A percentile compares a stretch with the other conserved stretches of the same genome.
Conservation (phyloP, 2,113 vertebrate genomes). For the Myrmecophaga tridactyla region DNA sequence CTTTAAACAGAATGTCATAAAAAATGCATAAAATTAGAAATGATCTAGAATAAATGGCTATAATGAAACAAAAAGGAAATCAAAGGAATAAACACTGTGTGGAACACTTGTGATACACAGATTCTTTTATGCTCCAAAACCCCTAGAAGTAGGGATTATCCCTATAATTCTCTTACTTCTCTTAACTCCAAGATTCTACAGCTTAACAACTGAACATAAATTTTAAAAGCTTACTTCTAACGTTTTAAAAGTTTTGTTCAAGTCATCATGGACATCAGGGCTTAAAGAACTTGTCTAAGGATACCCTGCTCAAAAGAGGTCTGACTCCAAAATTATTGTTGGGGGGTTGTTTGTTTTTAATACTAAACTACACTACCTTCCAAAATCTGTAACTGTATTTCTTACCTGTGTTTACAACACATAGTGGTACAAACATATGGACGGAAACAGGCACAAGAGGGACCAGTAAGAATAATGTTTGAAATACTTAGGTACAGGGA, state of each 20-base stretch:
- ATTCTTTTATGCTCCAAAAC: not conserved
- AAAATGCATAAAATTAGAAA: not conserved
- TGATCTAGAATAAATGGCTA: not conserved
- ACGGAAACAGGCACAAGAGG: not conserved
- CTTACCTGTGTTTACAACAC: not conserved
- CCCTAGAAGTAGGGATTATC: not conserved
- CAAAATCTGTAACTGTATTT: not conserved
- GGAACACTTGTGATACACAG: not conserved
- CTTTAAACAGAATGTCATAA: not conserved
- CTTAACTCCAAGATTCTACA: no score
- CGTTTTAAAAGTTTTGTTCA: no score
- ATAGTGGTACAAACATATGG: not conserved
- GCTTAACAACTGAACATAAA: no score
- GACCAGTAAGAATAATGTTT: not conserved
- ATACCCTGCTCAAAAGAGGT: not conserved
- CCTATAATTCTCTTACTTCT: no score
- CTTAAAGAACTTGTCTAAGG: not conserved
- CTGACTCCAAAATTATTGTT: not conserved
- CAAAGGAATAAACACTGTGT: not conserved
- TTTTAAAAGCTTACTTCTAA: no score
- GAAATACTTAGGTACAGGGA: not conserved
- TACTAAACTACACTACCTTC: not conserved
- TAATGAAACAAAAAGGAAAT: constrained; percentile 4
- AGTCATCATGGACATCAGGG: not conserved
- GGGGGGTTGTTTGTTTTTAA: not conserved